These are phyloP conservation scores for Muscicapa striata DNA, from an alignment of 2,797 vertebrate species.

Conservation along the genomic window DNA sequence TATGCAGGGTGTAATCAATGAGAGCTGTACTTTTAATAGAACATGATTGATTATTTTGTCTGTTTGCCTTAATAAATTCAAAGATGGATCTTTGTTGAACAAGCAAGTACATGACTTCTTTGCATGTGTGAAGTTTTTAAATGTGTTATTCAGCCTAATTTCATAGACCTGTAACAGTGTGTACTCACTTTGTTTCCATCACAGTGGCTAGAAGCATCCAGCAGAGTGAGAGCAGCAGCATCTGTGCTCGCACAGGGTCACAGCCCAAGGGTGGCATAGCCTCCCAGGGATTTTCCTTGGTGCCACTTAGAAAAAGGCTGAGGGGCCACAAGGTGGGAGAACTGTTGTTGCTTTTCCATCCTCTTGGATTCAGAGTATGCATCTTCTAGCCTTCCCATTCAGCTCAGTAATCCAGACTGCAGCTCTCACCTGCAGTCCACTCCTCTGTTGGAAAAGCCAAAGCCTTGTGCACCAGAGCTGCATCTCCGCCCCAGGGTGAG, in stretches of 20 bases:
- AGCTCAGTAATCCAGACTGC: neutral
- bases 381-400: neutral
- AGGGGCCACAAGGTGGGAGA: neutral
- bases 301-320: neutral
- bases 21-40: neutral
- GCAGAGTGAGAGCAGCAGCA: neutral
- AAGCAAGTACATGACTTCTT: neutral
- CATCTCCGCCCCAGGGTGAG: neutral
- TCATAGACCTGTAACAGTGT: neutral
- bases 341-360: neutral
- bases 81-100: neutral
- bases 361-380: neutral
- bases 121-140: neutral
- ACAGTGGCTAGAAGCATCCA: neutral
- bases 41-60: neutral
- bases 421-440: neutral
- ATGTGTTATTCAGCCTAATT: neutral
- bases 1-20: neutral
- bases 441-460: neutral
- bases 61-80: slow-evolving; percentile 24
- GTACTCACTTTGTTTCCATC: neutral
- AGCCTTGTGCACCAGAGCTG: neutral
- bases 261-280: accelerated
- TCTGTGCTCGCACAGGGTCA: neutral
- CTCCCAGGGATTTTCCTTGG: neutral